Percentiles rank a stretch among this genome's conserved stretches.
These are phyloP conservation scores for Haplochromis burtoni DNA, from an alignment of 2,113 vertebrate genomes.

Conservation along the genomic window DNA sequence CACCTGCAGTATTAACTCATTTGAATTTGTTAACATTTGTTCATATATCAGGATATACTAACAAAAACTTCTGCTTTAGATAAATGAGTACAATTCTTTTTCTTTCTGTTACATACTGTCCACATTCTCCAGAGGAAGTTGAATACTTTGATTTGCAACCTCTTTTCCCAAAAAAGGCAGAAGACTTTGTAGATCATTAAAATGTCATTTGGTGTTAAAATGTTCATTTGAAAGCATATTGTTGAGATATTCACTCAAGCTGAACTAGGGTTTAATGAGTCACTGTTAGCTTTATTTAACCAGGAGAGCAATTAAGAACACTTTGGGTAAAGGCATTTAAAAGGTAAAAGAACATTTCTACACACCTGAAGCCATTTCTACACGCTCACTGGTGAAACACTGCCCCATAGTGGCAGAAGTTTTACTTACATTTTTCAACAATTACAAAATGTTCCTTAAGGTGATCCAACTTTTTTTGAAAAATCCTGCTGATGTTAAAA, in stretches of 20 bases:
- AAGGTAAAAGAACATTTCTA: background rate
- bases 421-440: background rate
- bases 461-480: background rate
- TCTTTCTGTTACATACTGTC: background rate
- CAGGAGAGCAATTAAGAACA: rapidly evolving
- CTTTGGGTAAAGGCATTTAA: background rate
- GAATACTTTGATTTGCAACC: background rate
- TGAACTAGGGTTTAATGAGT: background rate
- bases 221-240: background rate
- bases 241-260: background rate
- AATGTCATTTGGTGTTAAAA: rapidly evolving
- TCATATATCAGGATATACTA: background rate
- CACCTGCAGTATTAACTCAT: background rate
- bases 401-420: background rate
- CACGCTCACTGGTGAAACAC: background rate
- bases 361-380: background rate
- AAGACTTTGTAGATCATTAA: background rate
- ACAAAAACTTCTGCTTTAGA: background rate
- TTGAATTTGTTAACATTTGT: background rate
- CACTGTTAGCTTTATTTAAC: background rate
- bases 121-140: background rate
- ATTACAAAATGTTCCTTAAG: background rate
- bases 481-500: background rate
- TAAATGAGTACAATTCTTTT: background rate
- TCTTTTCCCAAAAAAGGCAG: background rate